phyloP scores from a whole-genome alignment of 1,140 invertebrate species.

The Penaeus chinensis region DNA sequence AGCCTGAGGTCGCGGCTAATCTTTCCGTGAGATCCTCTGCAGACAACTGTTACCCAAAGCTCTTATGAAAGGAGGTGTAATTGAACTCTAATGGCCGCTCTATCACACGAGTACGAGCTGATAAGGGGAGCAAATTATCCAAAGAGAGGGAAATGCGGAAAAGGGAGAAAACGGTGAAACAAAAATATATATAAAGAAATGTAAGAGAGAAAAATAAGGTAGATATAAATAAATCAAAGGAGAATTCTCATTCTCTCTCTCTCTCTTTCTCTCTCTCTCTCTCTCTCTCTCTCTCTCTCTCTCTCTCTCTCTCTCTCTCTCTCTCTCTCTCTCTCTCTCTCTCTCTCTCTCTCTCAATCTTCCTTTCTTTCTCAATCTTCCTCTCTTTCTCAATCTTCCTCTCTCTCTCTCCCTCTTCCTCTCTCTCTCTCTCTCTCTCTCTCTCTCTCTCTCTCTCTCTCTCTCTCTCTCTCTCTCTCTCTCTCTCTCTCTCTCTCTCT shows the following conservation, averaged over 20 bases:
- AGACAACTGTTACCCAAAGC: too few species aligned
- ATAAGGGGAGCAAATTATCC: neutral
- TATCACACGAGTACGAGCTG: too few species aligned
- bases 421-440: neutral
- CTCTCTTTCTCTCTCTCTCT: conserved; percentile 33
- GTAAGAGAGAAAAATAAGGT: neutral
- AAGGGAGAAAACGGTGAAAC: neutral
- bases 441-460: too few species aligned
- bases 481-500: neutral
- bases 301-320: neutral
- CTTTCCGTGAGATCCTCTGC: neutral
- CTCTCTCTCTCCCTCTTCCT: neutral
- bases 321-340: neutral
- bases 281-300: conserved; percentile 25
- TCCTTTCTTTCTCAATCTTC: neutral
- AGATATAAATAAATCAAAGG: conserved; percentile 15
- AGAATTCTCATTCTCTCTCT: conserved; percentile 20
- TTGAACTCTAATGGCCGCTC: too few species aligned
- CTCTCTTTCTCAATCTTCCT: neutral
- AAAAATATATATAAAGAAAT: neutral
- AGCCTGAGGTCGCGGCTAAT: neutral
- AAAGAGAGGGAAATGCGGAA: neutral
- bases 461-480: conserved; percentile 38
- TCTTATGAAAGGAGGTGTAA: too few species aligned
- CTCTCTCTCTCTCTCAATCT: neutral